phyloP scores from a whole-genome alignment of 2,113 vertebrate genomes.

The Hyperoodon ampullatus region DNA sequence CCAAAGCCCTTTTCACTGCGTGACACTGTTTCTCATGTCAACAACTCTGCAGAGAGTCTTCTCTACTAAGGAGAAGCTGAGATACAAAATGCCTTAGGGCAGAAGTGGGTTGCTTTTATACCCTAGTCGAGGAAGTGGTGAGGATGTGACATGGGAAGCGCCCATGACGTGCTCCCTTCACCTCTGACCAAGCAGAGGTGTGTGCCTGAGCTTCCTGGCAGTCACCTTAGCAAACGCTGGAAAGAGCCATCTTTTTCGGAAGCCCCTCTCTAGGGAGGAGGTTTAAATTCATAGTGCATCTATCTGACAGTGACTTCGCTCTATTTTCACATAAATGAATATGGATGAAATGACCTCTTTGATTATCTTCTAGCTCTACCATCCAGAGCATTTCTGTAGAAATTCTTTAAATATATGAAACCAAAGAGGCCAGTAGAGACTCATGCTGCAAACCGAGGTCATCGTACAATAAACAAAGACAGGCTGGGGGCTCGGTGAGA shows the following conservation, averaged over 20 bases:
- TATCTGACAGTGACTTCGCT: rapidly evolving
- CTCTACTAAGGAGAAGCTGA: not conserved
- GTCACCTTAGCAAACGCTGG: rapidly evolving
- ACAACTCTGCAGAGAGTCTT: not conserved
- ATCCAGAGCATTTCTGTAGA: not conserved
- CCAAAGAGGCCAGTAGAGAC: not conserved
- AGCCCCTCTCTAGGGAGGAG: not conserved
- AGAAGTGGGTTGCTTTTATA: rapidly evolving
- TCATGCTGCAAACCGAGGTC: rapidly evolving
- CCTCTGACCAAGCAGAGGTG: not conserved
- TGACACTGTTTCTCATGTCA: rapidly evolving
- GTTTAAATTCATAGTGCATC: rapidly evolving
- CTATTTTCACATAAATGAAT: not conserved
- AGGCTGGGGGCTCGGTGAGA: rapidly evolving
- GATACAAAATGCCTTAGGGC: rapidly evolving
- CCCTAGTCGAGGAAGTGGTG: not conserved
- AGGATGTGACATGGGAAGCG: no score
- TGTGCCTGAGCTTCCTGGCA: not conserved
- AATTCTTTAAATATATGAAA: no score
- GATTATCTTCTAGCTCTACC: rapidly evolving
- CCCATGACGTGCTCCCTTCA: rapidly evolving
- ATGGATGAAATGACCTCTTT: rapidly evolving
- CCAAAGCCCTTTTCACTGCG: rapidly evolving
- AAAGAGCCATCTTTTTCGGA: rapidly evolving
- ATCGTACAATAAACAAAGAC: rapidly evolving